Evolutionary conservation across 2,797 vertebrate species (phyloP), one percentile per base, ranked within the genome.

Genomic region (Dendrocincla tyrannina): DNA sequence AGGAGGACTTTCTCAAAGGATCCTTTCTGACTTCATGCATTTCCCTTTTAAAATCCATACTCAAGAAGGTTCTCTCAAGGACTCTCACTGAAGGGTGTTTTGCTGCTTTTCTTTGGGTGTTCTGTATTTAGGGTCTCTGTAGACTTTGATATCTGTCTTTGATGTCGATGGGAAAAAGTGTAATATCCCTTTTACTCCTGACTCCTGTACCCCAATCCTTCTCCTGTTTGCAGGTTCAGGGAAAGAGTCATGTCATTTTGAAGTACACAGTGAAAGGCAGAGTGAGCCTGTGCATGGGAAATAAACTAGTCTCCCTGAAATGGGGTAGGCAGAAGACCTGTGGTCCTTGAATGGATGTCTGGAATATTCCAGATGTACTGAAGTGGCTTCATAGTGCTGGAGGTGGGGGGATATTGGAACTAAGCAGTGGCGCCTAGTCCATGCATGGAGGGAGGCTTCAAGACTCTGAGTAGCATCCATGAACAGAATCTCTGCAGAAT

Each of bases 331-430:
- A 58, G 55, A 75, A 66, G 53, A 53, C 28, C 53, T 55, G 24
- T 66, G 18, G 11, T 33, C 23, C 41, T 32, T 63, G 28, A n/a
- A 23, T 44, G 33, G 17, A 32, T 77, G 8, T 35, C 28, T 68
- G 46, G 49, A 70, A 41, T 63, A 81, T 72, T 67, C 78, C 8
- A 4, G 16, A 59, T 32, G 7, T 13, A 35, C 2, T 13, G 17
- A 55, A 74, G 33, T n/a, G 67, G 6, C 9, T 86, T 59, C n/a
- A 33, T 8, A 33, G 22, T 24, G 47, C n/a, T 78, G 41, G 39
- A 84, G 18, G 14, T 0, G 1, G 15, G 16, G 2, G 1, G 1
- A n/a, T 76, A 12, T 11, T 55, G 24, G 44, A 58, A 74, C 30
- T 59, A 50, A 53, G 22, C 37, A 15, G 0, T 66, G 44, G 28